Conservation (phyloP, 2,113 vertebrate genomes). For the Chloropsis cyanopogon region DNA sequence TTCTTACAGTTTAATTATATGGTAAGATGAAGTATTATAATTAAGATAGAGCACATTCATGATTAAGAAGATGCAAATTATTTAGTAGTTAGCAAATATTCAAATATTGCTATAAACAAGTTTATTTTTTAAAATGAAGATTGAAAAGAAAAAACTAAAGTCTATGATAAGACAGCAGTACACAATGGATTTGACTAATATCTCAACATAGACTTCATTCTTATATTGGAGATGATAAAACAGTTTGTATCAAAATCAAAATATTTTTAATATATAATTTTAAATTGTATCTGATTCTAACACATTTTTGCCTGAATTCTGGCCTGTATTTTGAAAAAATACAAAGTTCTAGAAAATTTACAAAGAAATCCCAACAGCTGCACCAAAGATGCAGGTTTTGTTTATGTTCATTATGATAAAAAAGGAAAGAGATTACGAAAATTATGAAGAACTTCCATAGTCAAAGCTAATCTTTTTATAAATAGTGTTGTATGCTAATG, state of each 20-base stretch:
- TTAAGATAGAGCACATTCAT: not conserved
- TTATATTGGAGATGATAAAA: not conserved
- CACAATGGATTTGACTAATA: not conserved
- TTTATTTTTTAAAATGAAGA: not conserved
- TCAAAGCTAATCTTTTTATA: not conserved
- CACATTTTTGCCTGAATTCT: not conserved
- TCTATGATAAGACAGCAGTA: not conserved
- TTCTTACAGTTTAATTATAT: slow-evolving; percentile 7
- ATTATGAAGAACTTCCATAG: not conserved
- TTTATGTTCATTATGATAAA: not conserved
- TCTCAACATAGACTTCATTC: not conserved
- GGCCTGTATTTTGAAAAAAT: not conserved
- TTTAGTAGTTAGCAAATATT: not conserved
- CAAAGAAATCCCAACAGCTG: not conserved
- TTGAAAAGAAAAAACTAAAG: not conserved
- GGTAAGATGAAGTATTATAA: not conserved
- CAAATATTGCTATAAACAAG: not conserved
- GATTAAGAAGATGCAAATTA: not conserved
- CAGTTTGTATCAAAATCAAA: not conserved
- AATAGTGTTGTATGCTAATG: not conserved
- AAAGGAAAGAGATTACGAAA: not conserved
- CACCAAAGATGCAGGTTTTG: not conserved
- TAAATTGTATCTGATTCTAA: not conserved
- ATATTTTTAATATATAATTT: not conserved
- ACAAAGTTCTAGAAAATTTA: not conserved